Percentiles rank a stretch among this genome's conserved stretches.
Conservation (phyloP, 2,888 invertebrate genomes). For the Macrophya alboannulata region DNA sequence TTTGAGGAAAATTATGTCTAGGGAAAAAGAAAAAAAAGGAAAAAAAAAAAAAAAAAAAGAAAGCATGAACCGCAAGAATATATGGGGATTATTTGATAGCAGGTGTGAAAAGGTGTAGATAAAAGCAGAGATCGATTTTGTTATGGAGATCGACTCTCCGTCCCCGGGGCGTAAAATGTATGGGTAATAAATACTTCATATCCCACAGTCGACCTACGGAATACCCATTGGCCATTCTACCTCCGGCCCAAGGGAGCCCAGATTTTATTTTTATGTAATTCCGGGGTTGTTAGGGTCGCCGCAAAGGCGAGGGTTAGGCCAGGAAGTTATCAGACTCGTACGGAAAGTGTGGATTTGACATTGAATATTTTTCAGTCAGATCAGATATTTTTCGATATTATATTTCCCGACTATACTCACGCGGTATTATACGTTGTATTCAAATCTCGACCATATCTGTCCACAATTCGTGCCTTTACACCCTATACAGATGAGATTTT, state of each 20-base stretch:
- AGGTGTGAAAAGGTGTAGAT: slow-evolving; percentile 60
- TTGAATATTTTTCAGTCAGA: slow-evolving; percentile 28
- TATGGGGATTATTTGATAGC: slow-evolving; percentile 49
- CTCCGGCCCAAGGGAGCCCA: slow-evolving; percentile 48
- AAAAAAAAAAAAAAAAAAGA: not conserved
- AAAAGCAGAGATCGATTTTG: slow-evolving; percentile 67
- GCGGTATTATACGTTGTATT: not conserved
- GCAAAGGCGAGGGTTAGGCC: slow-evolving; percentile 36
- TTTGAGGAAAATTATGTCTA: slow-evolving; percentile 9
- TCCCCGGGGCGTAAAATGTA: slow-evolving; percentile 66
- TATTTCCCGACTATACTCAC: not conserved
- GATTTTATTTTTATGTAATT: slow-evolving; percentile 63
- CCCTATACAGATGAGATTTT: not conserved
- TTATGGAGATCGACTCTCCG: slow-evolving; percentile 65
- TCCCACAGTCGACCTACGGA: slow-evolving; percentile 60
- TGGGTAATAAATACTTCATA: slow-evolving; percentile 70
- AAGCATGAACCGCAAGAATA: not conserved
- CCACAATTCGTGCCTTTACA: not conserved
- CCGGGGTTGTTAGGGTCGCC: slow-evolving; percentile 54
- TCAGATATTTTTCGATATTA: not conserved
- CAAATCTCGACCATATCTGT: not conserved
- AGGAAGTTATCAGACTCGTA: slow-evolving; percentile 40
- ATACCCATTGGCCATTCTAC: slow-evolving; percentile 66
- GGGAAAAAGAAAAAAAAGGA: not conserved
- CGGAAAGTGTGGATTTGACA: slow-evolving; percentile 40